phyloP scores from a whole-genome alignment of 2,888 invertebrate genomes.

The Epicampocera succincta region DNA sequence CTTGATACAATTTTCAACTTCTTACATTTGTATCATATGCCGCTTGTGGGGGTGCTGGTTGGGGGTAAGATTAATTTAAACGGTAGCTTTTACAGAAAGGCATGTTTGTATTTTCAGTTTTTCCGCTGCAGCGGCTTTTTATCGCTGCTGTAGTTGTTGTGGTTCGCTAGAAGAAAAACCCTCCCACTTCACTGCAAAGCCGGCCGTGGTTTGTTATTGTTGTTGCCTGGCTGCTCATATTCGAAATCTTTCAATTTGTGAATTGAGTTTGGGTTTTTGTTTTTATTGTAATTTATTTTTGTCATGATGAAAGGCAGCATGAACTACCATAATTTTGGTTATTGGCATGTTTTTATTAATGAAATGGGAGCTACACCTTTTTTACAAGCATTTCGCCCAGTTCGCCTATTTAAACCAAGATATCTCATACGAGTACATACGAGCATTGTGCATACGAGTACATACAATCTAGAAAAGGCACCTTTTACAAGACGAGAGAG shows the following conservation, averaged over 20 bases:
- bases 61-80: slow-evolving; percentile 21
- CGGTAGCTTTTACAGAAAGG: slow-evolving; percentile 55
- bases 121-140: slow-evolving; percentile 54
- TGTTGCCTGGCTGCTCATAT: slow-evolving; percentile 42
- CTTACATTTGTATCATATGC: background rate
- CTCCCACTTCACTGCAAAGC: slow-evolving; percentile 34
- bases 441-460: too few relatives aligned
- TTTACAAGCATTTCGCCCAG: background rate
- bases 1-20: slow-evolving; percentile 24
- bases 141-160: slow-evolving; percentile 1
- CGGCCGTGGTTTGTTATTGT: background rate
- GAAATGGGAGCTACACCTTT: background rate
- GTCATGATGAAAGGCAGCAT: slow-evolving; percentile 76
- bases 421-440: too few relatives aligned
- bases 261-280: slow-evolving; percentile 54
- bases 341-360: slow-evolving; percentile 36
- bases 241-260: slow-evolving; percentile 51
- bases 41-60: too few relatives aligned
- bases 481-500: too few relatives aligned
- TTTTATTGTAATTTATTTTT: slow-evolving; percentile 75
- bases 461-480: too few relatives aligned
- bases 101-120: slow-evolving; percentile 46
- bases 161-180: background rate
- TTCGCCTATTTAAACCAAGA: too few relatives aligned
- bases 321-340: slow-evolving; percentile 75